Evolutionary conservation across 2,797 vertebrate genomes (phyloP), one percentile per base, ranked within the genome.

Genomic region (Tauraco hartlaubi): DNA sequence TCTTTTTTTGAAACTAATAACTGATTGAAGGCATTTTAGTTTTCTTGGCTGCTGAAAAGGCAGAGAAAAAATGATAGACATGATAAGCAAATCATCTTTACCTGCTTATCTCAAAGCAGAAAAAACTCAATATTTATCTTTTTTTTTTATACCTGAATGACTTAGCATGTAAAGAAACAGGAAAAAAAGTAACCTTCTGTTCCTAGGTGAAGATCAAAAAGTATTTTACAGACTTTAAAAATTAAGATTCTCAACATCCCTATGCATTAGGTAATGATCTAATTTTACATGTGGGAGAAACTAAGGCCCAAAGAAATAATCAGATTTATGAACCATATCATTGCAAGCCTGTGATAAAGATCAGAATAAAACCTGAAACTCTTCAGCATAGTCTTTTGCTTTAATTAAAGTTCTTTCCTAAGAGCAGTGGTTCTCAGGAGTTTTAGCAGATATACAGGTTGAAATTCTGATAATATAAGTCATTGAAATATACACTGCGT

Each of bases 91-190:
- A 15, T 62, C 9, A 67, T 52, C 8, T 31, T 51, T 83, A 67
- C 21, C 55, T 29, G 56, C 75, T 75, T 44, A 37, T 17, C 51
- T 74, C 11, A 86, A 80, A 93, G 92, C 85, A 79, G 86, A 80
- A 41, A 51, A 88, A 22, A 4, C 11, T 39, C 66, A 77, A 20
- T 43, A 75, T 76, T 82, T 92, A 31, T 95, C 88, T 44, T 88
- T 93, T 23, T 97, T 97, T 51, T 49, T 82, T 35, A 35, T 35
- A 35, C 35, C 51, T 94, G 78, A 95, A 90, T 29, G 93, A 97
- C 59, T 54, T 97, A 93, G 85, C 72, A 3, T 93, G 90, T 20
- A 91, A 97, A 92, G 54, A 75, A 6, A 74, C 74, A 21, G 96
- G 92, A 64, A 96, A 94, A 84, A 92, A 96, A 96, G 87, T 95